Conservation (phyloP, 2,888 invertebrate genomes). For the Stratiomys singularior region DNA sequence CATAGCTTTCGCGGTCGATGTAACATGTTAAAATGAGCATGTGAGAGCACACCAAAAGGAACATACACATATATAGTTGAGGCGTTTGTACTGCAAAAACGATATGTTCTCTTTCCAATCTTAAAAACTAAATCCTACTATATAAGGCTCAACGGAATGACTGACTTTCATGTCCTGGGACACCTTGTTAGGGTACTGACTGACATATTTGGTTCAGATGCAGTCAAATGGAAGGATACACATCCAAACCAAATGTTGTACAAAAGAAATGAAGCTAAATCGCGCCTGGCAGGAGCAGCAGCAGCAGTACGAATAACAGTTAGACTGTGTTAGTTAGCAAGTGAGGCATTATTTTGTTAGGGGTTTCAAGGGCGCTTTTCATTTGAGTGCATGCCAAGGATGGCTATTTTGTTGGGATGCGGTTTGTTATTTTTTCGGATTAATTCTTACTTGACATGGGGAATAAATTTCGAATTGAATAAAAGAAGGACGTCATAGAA, state of each 20-base stretch:
- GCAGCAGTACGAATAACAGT: background rate
- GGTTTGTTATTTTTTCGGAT: conserved; percentile 43
- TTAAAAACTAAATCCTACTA: background rate
- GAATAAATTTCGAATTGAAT: conserved; percentile 24
- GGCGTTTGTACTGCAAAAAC: background rate
- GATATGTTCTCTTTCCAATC: background rate
- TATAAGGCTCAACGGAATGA: background rate
- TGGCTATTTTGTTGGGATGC: conserved; percentile 22
- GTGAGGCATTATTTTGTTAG: background rate
- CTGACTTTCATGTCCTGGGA: conserved; percentile 26
- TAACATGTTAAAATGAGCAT: background rate
- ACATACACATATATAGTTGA: background rate
- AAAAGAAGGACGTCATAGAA: background rate
- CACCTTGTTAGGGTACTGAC: conserved; percentile 47
- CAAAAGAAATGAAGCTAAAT: conserved; percentile 14
- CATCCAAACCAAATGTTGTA: background rate
- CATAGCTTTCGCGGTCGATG: background rate
- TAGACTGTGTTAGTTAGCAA: background rate
- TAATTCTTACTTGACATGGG: conserved; percentile 26
- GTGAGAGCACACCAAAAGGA: background rate
- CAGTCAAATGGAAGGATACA: conserved; percentile 48
- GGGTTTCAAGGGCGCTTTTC: background rate
- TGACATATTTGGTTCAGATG: conserved; percentile 46
- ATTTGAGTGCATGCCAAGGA: background rate
- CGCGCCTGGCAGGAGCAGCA: background rate